A percentile compares a stretch with the other conserved stretches of the same genome.
Evolutionary conservation across 2,797 vertebrate genomes (phyloP).

Genomic region (Rhynchotus rufescens): DNA sequence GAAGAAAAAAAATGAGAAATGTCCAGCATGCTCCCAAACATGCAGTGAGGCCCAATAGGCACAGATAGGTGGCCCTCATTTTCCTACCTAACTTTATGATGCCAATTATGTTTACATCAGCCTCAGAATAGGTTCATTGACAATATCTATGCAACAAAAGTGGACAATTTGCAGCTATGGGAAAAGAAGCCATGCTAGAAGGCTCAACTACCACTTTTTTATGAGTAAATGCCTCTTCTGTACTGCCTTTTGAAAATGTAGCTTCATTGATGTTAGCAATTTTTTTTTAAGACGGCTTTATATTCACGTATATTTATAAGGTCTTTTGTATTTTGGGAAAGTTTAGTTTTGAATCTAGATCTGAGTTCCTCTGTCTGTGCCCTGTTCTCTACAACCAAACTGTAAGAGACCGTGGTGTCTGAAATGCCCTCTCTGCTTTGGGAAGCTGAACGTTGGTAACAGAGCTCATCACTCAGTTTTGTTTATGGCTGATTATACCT

Average conservation of each 20-base stretch:
- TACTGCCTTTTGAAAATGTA: neutral
- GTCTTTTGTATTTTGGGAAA: neutral
- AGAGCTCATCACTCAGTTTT: neutral
- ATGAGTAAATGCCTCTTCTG: neutral
- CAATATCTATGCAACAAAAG: neutral
- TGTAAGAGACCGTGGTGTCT: neutral
- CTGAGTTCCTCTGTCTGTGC: neutral
- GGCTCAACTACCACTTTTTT: neutral
- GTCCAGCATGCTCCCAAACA: neutral
- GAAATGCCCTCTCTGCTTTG: rapidly evolving
- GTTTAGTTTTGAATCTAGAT: neutral
- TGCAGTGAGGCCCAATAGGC: neutral
- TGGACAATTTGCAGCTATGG: neutral
- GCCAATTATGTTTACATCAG: neutral
- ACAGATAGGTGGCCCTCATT: neutral
- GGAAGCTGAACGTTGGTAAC: neutral
- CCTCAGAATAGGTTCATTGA: neutral
- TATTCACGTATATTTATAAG: neutral
- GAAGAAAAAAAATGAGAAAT: neutral
- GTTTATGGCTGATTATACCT: neutral
- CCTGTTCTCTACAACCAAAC: neutral
- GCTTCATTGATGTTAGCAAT: neutral
- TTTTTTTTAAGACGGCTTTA: neutral
- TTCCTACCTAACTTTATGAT: neutral
- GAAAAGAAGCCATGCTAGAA: neutral